Evolutionary conservation across 2,797 vertebrate species (phyloP).

Genomic region (Vespertilio murinus): DNA sequence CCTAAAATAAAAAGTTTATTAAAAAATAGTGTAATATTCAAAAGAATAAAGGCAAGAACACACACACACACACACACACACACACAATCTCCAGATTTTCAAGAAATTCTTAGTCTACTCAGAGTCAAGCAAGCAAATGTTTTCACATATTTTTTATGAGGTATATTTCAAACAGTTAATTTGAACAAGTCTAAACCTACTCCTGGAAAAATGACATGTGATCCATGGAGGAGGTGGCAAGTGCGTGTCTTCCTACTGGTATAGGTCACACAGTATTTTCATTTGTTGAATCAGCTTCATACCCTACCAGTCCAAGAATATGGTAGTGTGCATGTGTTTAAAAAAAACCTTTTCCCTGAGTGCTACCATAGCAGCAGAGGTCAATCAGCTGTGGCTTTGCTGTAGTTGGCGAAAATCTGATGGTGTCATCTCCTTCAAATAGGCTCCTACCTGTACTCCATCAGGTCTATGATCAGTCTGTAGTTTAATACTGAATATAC

Average conservation of each 20-base stretch:
- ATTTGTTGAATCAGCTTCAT: not conserved
- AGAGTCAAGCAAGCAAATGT: not conserved
- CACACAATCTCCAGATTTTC: not conserved
- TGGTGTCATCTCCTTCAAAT: not conserved
- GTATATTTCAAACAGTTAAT: not conserved
- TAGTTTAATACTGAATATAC: not conserved
- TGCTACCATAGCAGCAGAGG: not conserved
- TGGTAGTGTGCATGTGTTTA: not conserved
- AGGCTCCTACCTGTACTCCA: not conserved
- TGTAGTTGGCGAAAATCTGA: not conserved
- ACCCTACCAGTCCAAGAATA: not conserved
- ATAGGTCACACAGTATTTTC: not conserved
- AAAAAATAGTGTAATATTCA: not conserved
- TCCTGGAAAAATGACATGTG: not conserved
- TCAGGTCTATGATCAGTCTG: not conserved
- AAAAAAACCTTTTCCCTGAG: not conserved
- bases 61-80: not conserved
- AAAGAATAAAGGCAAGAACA: slow-evolving; percentile 29
- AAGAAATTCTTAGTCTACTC: not conserved
- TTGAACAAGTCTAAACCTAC: not conserved
- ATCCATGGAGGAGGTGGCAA: not conserved
- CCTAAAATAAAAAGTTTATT: not conserved
- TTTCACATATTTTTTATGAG: not conserved
- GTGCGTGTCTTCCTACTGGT: not conserved
- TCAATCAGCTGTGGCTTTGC: not conserved